phyloP scores from a whole-genome alignment of 2,888 invertebrate species.

The Palloptera scutellata region DNA sequence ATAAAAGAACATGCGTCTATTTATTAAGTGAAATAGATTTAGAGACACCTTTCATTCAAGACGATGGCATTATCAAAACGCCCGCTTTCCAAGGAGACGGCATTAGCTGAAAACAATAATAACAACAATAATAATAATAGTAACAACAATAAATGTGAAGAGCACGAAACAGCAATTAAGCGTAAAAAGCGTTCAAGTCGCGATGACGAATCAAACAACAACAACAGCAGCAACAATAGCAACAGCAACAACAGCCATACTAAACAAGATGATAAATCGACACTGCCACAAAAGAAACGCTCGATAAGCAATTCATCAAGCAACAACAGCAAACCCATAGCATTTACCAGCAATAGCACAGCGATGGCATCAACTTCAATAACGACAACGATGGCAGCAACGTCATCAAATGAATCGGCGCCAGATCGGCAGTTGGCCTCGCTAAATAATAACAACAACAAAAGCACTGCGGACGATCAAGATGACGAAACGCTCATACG shows the following conservation, averaged over 20 bases:
- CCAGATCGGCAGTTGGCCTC: constrained; percentile 22
- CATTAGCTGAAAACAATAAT: constrained; percentile 55
- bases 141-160: constrained; percentile 48
- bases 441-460: constrained; percentile 35
- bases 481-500: constrained; percentile 85
- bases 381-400: constrained; percentile 8
- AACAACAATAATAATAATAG: constrained; percentile 45
- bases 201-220: constrained; percentile 58
- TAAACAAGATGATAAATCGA: constrained; percentile 48
- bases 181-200: constrained; percentile 62
- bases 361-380: constrained; percentile 30
- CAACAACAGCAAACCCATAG: constrained; percentile 16
- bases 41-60: constrained; percentile 14
- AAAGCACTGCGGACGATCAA: constrained; percentile 64
- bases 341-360: constrained; percentile 23
- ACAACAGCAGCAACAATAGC: constrained; percentile 46
- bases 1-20: no score
- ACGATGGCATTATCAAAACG: constrained; percentile 63
- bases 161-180: constrained; percentile 60
- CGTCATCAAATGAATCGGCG: constrained; percentile 10
- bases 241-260: constrained; percentile 38
- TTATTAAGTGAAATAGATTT: constrained; percentile 23
- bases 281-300: constrained; percentile 61
- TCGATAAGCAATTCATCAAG: constrained; percentile 40
- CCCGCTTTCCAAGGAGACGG: constrained; percentile 62